phyloP scores from a whole-genome alignment of 2,888 invertebrate genomes.

The Phania funesta region DNA sequence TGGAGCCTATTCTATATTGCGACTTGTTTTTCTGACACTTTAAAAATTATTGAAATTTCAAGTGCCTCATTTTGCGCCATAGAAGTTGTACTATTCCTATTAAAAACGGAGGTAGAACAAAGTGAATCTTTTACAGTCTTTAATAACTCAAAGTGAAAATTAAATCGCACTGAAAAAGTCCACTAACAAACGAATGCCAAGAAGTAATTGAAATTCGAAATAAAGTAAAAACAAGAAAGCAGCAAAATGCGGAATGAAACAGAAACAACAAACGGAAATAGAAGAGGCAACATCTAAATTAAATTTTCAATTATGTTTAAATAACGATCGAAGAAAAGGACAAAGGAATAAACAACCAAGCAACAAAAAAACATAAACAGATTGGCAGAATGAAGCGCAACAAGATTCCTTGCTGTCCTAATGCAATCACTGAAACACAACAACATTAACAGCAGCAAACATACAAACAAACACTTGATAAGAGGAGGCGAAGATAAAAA shows the following conservation, averaged over 20 bases:
- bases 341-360: constrained; percentile 8
- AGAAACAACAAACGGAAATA: constrained; percentile 28
- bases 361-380: constrained; percentile 49
- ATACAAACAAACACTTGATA: too few species aligned
- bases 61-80: constrained; percentile 37
- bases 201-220: constrained; percentile 4
- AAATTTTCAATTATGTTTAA: constrained; percentile 61
- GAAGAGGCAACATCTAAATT: constrained; percentile 58
- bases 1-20: constrained; percentile 2
- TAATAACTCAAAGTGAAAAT: constrained; percentile 65
- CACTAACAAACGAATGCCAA: constrained; percentile 24
- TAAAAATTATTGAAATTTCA: constrained; percentile 56
- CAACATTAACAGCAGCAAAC: too few species aligned
- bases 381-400: constrained; percentile 18
- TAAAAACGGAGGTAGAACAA: too few species aligned
- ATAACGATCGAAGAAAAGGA: constrained; percentile 44
- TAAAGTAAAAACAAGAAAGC: not conserved
- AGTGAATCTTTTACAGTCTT: constrained; percentile 39
- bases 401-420: constrained; percentile 55
- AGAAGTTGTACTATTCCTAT: too few species aligned
- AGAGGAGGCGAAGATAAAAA: constrained; percentile 15
- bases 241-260: not conserved
- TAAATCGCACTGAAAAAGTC: constrained; percentile 47
- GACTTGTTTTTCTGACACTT: constrained; percentile 59
- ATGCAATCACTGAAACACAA: constrained; percentile 56